Percentiles rank a stretch among this genome's conserved stretches.
Evolutionary conservation across 2,797 vertebrate species (phyloP).

Genomic region (Avahi laniger): DNA sequence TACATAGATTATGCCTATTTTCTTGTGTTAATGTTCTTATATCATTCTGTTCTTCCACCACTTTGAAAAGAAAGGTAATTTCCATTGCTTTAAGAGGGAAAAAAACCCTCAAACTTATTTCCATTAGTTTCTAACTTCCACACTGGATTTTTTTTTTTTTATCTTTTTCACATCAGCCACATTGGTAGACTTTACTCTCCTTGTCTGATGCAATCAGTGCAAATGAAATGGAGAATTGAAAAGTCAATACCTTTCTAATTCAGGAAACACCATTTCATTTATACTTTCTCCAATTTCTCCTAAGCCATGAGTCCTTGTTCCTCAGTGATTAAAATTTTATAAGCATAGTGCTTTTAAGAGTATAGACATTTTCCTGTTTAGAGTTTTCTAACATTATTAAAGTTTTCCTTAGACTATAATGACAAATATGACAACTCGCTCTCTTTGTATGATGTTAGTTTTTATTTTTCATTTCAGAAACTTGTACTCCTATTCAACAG

Average conservation of each 20-base stretch:
- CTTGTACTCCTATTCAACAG: background rate
- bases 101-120: background rate
- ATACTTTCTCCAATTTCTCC: constrained; percentile 36
- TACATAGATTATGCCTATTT: background rate
- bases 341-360: background rate
- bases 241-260: constrained; percentile 53
- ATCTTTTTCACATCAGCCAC: constrained; percentile 38
- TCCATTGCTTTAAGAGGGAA: background rate
- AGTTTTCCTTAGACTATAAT: background rate
- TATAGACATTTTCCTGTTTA: background rate
- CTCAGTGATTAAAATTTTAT: constrained; percentile 46
- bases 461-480: background rate
- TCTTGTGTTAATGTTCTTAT: background rate
- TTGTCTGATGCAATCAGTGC: constrained; percentile 62
- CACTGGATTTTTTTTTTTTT: background rate
- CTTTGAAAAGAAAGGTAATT: constrained; percentile 23
- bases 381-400: background rate
- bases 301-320: constrained; percentile 7
- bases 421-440: background rate
- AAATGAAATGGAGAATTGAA: constrained; percentile 44
- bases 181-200: constrained; percentile 50
- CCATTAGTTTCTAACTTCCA: constrained; percentile 29
- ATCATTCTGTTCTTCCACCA: background rate
- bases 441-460: background rate
- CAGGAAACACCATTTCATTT: constrained; percentile 39